These are phyloP conservation scores for Bombus huntii DNA, from an alignment of 1,140 invertebrate genomes.

Conservation along the genomic window DNA sequence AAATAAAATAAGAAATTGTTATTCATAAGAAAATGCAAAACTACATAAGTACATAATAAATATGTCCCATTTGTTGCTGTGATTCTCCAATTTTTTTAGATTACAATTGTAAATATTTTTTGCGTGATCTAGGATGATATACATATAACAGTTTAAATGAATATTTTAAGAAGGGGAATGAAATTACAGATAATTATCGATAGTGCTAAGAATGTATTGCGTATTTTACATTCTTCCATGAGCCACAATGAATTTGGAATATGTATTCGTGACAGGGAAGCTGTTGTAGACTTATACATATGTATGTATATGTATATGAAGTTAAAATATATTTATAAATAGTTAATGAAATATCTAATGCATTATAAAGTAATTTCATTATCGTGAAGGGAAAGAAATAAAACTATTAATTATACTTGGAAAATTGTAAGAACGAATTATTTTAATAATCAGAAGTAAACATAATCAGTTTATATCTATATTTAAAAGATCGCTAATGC, in stretches of 20 bases:
- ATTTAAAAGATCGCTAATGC: not conserved
- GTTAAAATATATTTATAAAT: slow-evolving; percentile 24
- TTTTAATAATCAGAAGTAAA: not conserved
- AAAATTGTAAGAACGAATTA: slow-evolving; percentile 9
- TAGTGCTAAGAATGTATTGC: not conserved
- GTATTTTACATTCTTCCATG: not conserved
- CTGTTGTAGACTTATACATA: not conserved
- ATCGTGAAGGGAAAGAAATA: not conserved
- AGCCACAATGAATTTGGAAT: not conserved
- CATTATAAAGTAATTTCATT: slow-evolving; percentile 2
- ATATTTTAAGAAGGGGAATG: not conserved
- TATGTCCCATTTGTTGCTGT: slow-evolving; percentile 41
- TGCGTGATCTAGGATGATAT: slow-evolving; percentile 13
- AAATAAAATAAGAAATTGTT: not conserved
- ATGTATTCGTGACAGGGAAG: not conserved
- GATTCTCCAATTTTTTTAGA: slow-evolving; percentile 43
- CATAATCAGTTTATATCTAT: slow-evolving; percentile 2
- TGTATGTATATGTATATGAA: not conserved
- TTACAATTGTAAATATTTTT: slow-evolving; percentile 46
- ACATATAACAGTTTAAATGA: slow-evolving; percentile 15
- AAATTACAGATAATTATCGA: not conserved
- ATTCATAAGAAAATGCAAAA: not conserved
- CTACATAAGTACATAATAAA: not conserved
- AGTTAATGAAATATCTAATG: not conserved
- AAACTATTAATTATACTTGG: not conserved